Evolutionary conservation across 2,113 vertebrate species (phyloP).

Genomic region (Zingel zingel): DNA sequence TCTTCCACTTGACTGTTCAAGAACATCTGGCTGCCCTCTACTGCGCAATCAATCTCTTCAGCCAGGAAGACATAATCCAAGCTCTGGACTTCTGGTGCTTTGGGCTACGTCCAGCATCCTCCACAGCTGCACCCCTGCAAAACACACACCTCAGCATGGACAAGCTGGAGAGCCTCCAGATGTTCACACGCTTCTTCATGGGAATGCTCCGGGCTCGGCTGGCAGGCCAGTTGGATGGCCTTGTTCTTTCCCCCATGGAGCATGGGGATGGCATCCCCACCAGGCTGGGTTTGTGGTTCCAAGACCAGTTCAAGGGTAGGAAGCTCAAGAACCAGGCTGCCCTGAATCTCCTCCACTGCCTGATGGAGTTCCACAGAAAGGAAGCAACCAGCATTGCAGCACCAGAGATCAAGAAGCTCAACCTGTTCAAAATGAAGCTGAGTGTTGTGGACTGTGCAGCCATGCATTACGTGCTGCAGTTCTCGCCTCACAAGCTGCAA

Average conservation of each 20-base stretch:
- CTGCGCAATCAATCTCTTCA: constrained; percentile 59
- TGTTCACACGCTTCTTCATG: constrained; percentile 83
- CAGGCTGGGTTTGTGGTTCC: constrained; percentile 72
- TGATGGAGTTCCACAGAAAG: constrained; percentile 76
- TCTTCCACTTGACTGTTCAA: constrained; percentile 82
- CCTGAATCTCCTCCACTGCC: constrained; percentile 79
- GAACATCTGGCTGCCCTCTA: constrained; percentile 80
- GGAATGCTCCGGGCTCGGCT: constrained; percentile 69
- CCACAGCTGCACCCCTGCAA: constrained; percentile 37
- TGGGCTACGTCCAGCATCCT: constrained; percentile 41
- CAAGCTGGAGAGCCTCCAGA: constrained; percentile 74
- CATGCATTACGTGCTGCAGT: constrained; percentile 77
- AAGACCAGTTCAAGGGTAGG: constrained; percentile 62
- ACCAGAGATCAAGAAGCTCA: constrained; percentile 71
- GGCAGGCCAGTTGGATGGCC: constrained; percentile 65
- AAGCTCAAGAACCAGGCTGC: constrained; percentile 64
- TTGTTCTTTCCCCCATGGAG: constrained; percentile 48
- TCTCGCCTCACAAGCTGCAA: constrained; percentile 68
- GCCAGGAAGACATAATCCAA: constrained; percentile 57
- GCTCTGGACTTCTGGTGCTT: constrained; percentile 80
- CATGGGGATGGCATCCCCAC: constrained; percentile 23
- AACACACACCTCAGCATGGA: constrained; percentile 39
- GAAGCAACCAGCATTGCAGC: constrained; percentile 61
- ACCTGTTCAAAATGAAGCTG: constrained; percentile 81
- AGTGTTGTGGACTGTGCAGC: constrained; percentile 80